Base-by-base conservation (phyloP, 2,113 vertebrate species). In the Seriola quinqueradiata region DNA sequence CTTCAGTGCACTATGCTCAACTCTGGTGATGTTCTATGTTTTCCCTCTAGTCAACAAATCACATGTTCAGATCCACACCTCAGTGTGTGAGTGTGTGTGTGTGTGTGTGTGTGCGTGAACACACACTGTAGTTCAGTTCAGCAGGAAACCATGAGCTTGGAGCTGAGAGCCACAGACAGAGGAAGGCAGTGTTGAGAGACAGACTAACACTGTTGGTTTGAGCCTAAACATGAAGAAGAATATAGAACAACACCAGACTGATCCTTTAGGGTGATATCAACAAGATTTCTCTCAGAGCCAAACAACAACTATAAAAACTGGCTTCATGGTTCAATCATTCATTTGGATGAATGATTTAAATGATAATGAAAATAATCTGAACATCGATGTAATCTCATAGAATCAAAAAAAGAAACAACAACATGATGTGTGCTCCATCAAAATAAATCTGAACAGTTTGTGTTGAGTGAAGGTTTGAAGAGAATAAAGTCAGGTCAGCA, bases 351-450 rank as follows among this genome's bases (percentile, higher is more conserved):
- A 21, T 52, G 19, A 52, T 19, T 52, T 21, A 52, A 21, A 52
- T 9, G 7, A n/a, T 9, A 8, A 0, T 52, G 50, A 52, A 55
- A 1, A 23, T 12, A 55, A 23, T 23, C n/a, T 55, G 21, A 23
- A 17, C 19, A 52, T 19, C 2, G 4, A 55, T 2, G 23, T 12
- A 55, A 23, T 23, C n/a, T 55, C 54, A 28, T 28, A 4, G 4
- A 55, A 28, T 28, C 28, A 28, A 28, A 28, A 16, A 8, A 36
- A 23, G 10, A 21, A n/a, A n/a, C 48, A 8, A 16, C 1, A 48
- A 4, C 3, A 6, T 5, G 17, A 8, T 1, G 38, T 13, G 36
- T 1, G 3, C 1, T n/a, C 5, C 3, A 36, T 55, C 6, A 21
- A 50, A 68, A 44, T 12, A 2, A 25, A 57, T 55, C 1, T 13